Evolutionary conservation across 2,797 vertebrate species (phyloP).

Genomic region (Garrulus glandarius): DNA sequence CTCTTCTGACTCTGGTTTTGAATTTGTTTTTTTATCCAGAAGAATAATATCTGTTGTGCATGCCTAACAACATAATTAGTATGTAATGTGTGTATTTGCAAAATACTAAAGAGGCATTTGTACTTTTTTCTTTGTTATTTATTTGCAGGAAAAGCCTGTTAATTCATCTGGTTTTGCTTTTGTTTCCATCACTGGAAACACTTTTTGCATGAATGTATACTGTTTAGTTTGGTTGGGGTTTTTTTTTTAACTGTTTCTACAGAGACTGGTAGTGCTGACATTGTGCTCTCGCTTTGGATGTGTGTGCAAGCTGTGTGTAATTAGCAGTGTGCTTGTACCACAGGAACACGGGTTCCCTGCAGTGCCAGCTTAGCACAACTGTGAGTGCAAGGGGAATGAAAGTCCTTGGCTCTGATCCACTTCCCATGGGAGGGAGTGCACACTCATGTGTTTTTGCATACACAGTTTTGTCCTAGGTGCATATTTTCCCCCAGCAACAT

Average conservation of each 20-base stretch:
- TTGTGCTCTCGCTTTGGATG: neutral
- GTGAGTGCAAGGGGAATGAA: neutral
- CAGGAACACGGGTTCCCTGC: neutral
- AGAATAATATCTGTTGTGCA: neutral
- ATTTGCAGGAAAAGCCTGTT: neutral
- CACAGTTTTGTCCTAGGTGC: neutral
- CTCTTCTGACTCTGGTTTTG: neutral
- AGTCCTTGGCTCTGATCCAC: neutral
- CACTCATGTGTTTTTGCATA: accelerated
- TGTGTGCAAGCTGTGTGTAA: neutral
- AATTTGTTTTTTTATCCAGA: neutral
- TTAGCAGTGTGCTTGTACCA: accelerated
- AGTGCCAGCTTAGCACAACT: neutral
- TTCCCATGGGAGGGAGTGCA: neutral
- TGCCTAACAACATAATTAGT: neutral
- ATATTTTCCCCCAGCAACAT: neutral
- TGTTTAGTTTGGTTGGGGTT: neutral
- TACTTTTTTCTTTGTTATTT: neutral
- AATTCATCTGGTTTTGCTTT: slow-evolving; percentile 1
- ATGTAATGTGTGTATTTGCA: neutral
- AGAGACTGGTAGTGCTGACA: neutral
- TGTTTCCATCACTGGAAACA: neutral
- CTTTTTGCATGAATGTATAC: neutral
- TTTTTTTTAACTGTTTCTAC: neutral
- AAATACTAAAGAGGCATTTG: neutral